Evolutionary conservation across 2,888 invertebrate genomes (phyloP).

Genomic region (Ecliptopera silaceata): DNA sequence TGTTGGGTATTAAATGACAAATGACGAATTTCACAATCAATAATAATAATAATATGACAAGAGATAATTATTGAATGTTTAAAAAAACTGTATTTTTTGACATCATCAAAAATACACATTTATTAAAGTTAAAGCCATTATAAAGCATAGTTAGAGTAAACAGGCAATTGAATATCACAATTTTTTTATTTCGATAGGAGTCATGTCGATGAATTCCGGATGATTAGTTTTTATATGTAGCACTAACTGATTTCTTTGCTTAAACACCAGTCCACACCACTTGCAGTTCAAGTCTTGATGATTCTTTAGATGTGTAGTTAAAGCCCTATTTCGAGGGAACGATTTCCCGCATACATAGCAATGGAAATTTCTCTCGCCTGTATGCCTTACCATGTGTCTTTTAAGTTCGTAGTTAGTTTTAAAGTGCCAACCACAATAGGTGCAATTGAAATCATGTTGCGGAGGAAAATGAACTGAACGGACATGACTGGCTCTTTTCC

Average conservation of each 20-base stretch:
- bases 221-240: slow-evolving; percentile 54
- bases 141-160: no score
- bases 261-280: slow-evolving; percentile 56
- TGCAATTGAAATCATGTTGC: slow-evolving; percentile 57
- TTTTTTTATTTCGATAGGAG: slow-evolving; percentile 38
- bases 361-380: slow-evolving; percentile 62
- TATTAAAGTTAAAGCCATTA: no score
- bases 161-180: no score
- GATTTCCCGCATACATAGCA: slow-evolving; percentile 66
- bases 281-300: slow-evolving; percentile 63
- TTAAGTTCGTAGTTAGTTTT: slow-evolving; percentile 69
- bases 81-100: no score
- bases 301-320: slow-evolving; percentile 62
- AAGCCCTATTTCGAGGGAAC: slow-evolving; percentile 59
- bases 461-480: slow-evolving; percentile 64
- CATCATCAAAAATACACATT: no score
- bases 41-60: no score
- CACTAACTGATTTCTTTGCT: slow-evolving; percentile 49
- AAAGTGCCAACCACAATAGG: slow-evolving; percentile 68
- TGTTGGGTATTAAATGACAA: no score
- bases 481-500: slow-evolving; percentile 64
- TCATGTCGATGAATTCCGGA: slow-evolving; percentile 47
- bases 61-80: no score
- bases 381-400: slow-evolving; percentile 68
- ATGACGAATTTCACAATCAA: no score